phyloP scores from a whole-genome alignment of 2,797 vertebrate genomes.

The Enteromius treurensis region DNA sequence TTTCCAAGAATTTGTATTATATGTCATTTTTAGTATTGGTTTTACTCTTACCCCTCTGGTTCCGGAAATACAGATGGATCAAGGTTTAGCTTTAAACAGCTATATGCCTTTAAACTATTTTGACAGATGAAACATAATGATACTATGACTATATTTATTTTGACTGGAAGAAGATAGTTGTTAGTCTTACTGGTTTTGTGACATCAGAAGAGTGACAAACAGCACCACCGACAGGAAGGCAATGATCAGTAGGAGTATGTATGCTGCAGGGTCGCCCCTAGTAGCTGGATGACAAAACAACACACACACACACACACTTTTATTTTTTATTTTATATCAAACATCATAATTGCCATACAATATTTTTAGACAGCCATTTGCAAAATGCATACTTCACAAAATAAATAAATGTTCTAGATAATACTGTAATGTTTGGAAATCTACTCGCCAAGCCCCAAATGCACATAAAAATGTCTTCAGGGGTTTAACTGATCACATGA shows the following conservation, averaged over 20 bases:
- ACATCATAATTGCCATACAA: not conserved
- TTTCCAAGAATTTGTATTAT: not conserved
- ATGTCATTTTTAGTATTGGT: not conserved
- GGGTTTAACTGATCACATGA: not conserved
- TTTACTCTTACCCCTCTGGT: not conserved
- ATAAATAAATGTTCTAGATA: not conserved
- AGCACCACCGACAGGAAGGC: slow-evolving; percentile 83
- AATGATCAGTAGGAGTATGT: slow-evolving; percentile 83
- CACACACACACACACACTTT: not conserved
- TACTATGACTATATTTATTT: not conserved
- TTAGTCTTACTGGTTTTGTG: slow-evolving; percentile 86
- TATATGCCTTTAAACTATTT: not conserved
- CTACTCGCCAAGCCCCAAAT: not conserved
- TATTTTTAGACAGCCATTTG: not conserved
- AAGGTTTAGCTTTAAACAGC: not conserved
- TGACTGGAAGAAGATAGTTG: not conserved
- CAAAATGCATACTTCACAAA: not conserved
- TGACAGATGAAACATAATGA: not conserved
- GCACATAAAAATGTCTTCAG: not conserved
- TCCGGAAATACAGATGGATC: not conserved
- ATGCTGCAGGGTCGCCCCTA: slow-evolving; percentile 75
- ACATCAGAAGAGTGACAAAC: slow-evolving; percentile 83
- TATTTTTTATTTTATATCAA: not conserved
- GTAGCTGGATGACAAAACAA: slow-evolving; percentile 71
- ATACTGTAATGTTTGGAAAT: not conserved